A percentile compares a stretch with the other conserved stretches of the same genome.
Evolutionary conservation across 1,140 invertebrate genomes (phyloP).

Genomic region (Caerostris extrusa): DNA sequence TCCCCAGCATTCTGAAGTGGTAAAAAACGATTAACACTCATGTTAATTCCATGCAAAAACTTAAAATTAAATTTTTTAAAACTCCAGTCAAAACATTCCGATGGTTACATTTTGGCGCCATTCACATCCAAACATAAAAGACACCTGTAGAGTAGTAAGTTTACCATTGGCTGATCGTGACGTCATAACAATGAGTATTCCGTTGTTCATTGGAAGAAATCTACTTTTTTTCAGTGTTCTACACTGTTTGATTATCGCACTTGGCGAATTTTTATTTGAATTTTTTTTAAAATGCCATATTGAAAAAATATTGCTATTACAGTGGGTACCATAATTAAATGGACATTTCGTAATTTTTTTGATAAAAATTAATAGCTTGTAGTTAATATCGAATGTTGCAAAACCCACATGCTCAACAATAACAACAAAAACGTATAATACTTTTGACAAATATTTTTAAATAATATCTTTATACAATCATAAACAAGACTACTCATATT

Average conservation of each 20-base stretch:
- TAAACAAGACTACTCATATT: too few relatives aligned
- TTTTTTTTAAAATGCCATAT: too few relatives aligned
- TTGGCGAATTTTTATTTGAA: not conserved
- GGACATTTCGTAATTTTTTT: too few relatives aligned
- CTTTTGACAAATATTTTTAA: too few relatives aligned
- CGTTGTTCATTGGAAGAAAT: conserved; percentile 40
- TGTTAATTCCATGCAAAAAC: not conserved
- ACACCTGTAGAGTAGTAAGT: conserved; percentile 30
- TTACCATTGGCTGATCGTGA: conserved; percentile 30
- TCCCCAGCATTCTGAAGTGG: not conserved
- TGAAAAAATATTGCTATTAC: too few relatives aligned
- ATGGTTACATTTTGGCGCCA: conserved; percentile 36
- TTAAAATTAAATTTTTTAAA: not conserved
- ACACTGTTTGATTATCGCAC: not conserved
- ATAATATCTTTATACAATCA: too few relatives aligned
- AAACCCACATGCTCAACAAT: too few relatives aligned
- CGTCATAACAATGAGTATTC: conserved; percentile 20
- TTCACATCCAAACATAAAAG: conserved; percentile 30
- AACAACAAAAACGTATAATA: too few relatives aligned
- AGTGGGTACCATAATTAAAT: too few relatives aligned
- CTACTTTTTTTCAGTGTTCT: not conserved
- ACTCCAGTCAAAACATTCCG: not conserved
- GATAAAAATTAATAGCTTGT: too few relatives aligned
- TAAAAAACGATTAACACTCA: not conserved
- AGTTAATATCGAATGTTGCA: too few relatives aligned